These are phyloP conservation scores for Alentia gelatinosa DNA, from an alignment of 2,888 invertebrate genomes.

Conservation along the genomic window DNA sequence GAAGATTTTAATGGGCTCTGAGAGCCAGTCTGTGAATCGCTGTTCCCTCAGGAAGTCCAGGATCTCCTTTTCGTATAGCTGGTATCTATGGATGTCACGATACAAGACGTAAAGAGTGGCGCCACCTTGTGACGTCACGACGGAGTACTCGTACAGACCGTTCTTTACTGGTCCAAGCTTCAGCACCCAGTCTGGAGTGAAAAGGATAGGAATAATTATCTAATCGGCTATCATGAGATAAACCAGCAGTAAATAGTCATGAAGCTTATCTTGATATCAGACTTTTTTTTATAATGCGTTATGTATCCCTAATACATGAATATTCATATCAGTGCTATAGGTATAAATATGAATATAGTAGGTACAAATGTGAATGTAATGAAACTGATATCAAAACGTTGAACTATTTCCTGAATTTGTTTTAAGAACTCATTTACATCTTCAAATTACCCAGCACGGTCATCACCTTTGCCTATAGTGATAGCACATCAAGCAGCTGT, in stretches of 20 bases:
- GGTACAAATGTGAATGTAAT: background rate
- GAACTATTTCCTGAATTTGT: too few species aligned
- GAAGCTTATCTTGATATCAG: too few species aligned
- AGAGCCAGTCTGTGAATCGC: background rate
- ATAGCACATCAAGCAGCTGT: background rate
- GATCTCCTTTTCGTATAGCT: conserved; percentile 17
- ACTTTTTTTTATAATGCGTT: background rate
- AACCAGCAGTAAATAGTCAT: too few species aligned
- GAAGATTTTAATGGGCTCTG: background rate
- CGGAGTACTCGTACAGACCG: conserved; percentile 71
- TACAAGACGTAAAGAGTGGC: conserved; percentile 10
- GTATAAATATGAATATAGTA: background rate
- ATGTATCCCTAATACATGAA: background rate
- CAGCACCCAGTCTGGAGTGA: conserved; percentile 77
- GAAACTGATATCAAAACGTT: too few species aligned
- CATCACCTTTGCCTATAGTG: background rate
- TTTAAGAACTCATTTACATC: too few species aligned
- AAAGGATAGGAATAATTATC: background rate
- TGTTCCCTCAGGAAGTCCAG: conserved; percentile 21
- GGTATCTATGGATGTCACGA: background rate
- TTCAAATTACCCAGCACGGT: too few species aligned
- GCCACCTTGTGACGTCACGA: conserved; percentile 63
- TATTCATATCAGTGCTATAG: background rate
- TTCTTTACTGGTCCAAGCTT: conserved; percentile 79
- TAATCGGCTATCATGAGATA: too few species aligned